Evolutionary conservation across 2,113 vertebrate genomes (phyloP).

Genomic region (Cyprinodon variegatus): DNA sequence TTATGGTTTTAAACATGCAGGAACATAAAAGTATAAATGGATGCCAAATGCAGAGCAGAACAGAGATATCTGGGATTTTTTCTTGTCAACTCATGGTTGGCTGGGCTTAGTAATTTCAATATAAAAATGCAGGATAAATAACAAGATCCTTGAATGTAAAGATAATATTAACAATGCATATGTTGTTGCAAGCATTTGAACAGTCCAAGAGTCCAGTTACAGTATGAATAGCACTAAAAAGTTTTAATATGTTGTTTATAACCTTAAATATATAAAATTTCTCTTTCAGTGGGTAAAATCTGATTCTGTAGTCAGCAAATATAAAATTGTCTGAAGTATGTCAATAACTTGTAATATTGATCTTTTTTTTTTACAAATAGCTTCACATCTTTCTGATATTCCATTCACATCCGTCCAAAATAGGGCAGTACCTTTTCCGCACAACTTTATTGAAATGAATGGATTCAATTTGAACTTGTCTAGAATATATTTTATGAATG

Average conservation of each 20-base stretch:
- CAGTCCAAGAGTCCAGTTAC: constrained; percentile 11
- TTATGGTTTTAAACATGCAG: constrained; percentile 32
- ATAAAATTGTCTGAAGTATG: neutral
- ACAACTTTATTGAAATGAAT: constrained; percentile 14
- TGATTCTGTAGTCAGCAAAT: neutral
- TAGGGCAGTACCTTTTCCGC: neutral
- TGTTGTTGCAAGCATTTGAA: constrained; percentile 1
- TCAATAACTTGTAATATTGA: neutral
- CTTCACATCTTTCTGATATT: neutral
- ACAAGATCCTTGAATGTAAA: constrained; percentile 16
- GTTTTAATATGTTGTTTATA: neutral
- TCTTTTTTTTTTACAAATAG: neutral
- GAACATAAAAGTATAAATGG: constrained; percentile 48
- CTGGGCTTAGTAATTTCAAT: constrained; percentile 1
- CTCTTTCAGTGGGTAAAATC: neutral
- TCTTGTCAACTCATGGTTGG: constrained; percentile 7
- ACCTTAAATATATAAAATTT: no score
- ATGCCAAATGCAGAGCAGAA: constrained; percentile 21
- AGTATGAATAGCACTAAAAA: neutral
- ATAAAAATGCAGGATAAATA: constrained; percentile 10
- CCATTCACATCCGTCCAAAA: neutral
- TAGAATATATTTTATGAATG: constrained; percentile 35
- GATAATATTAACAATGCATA: constrained; percentile 19
- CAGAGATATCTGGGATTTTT: constrained; percentile 4
- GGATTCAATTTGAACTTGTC: constrained; percentile 20